Evolutionary conservation across 2,113 vertebrate genomes (phyloP), one percentile per base, ranked within the genome.

Genomic region (Gymnogyps californianus): DNA sequence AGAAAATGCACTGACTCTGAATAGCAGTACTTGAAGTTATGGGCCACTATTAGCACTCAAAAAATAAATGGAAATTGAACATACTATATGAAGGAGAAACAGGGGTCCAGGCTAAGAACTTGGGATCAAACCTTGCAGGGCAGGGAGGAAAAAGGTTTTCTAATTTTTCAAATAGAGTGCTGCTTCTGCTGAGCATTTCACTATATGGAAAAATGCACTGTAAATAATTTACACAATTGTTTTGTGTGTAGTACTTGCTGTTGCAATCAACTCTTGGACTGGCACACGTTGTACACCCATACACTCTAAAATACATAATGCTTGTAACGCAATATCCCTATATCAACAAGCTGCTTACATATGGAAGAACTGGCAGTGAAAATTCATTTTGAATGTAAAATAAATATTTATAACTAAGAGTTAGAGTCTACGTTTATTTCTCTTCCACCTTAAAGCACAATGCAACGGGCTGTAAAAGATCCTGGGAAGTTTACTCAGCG

Each of bases 1-100:
- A 32, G 79, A 91, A 93, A 78, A 93, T 61, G 89, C 82, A 72
- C 57, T 65, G 87, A 38, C 77, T 89, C 79, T 96, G 46, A 97
- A 94, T 74, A 88, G 79, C 7, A 17, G 66, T 58, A 42, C 87
- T 80, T 87, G 74, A 90, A 93, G 76, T 80, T 94, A 87, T 49
- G 74, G 77, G 64, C 52, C 13, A 4, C 76, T 94, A 32, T 93
- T 86, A 89, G 89, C 74, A 36, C 89, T 91, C 4, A 9, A 75
- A 77, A 77, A 81, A 19, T 8, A 62, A 71, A 91, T 90, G 75
- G 38, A 42, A 88, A 83, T 81, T 62, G 71, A 86, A 34, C 21
- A 24, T 36, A 59, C 20, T 5, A 5, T 85, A 44, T 83, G 79
- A 82, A 91, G 70, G 82, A 91, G 74, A 80, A 87, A 65, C 1